Base-by-base conservation (phyloP, 2,888 invertebrate genomes). In the Tinea pellionella region DNA sequence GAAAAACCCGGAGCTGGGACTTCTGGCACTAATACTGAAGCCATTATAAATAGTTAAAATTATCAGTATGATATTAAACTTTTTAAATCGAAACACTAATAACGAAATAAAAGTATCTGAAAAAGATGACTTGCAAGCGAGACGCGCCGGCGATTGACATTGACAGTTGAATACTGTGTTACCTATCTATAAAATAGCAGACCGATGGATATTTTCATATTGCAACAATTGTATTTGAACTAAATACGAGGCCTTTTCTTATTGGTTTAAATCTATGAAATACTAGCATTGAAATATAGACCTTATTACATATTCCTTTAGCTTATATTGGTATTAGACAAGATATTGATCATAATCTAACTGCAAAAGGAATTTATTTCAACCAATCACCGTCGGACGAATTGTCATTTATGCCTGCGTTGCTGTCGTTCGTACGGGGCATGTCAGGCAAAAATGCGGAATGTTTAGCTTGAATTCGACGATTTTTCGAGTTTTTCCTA, bases 1-100 rank as follows among this genome's bases (percentile, higher is more conserved):
- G 93, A 94, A 79, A 96, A 96, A 61, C 96, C 96, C 29, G 93
- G 83, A 30, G 87, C 75, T 24, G 92, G 91, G 69, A 92, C 81
- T 78, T 94, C 92, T 56, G 93, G 92, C 63, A 90, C 89, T 62
- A 93, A 79, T 67, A 92, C 89, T 60, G 92, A 89, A 68, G 92
- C 89, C 94, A 94, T 94, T 65, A 76, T 79, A 65, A 60, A 32
- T 53, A 56, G 57, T 59, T 53, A 8, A 24, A 7, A 53, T 53
- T 12, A 53, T 9, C 51, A 29, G 12, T 24, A 24, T 57, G 32
- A 7, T 18, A 51, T 8, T 4, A n/a, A 2, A 6, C 41, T 41
- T 13, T 41, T 41, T 2, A 8, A n/a, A 2, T n/a, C 2, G 41
- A n/a, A 41, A 41, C 13, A 2, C 3, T 4, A 41, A 4, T 4